Evolutionary conservation across 2,113 vertebrate genomes (phyloP), one percentile per base, ranked within the genome.

Genomic region (Xiphophorus hellerii): DNA sequence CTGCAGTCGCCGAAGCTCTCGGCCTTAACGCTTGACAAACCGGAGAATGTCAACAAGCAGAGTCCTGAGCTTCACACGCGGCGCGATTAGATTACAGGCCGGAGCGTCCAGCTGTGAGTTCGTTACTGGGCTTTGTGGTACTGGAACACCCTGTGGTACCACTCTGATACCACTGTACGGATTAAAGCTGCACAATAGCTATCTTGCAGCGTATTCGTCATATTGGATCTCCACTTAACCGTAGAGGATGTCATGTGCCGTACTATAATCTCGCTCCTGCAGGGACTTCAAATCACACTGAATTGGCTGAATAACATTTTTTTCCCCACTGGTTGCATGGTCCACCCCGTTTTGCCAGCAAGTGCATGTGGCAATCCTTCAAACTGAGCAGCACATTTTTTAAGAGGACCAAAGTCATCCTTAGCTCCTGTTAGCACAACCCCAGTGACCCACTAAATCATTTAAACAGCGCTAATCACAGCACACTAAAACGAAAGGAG

Each of bases 401-500:
- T 67, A 30, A 48, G 69, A 79, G 65, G 73, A 58, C 29, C 67
- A 9, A 62, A 37, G 42, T n/a, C 62, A 17, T 44, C 68, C 68
- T 66, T 42, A 29, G 51, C 51, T 35, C 72, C 33, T 30, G 67
- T 63, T 22, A 64, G 51, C 78, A 76, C 60, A 37, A 67, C 66
- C 76, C 27, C 66, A 64, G 30, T 78, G 78, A 84, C 78, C 81
- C 73, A 84, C 22, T 48, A 72, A 78, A 44, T 64, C 73, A 51
- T 67, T 54, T 64, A 66, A 65, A 84, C 62, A 58, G 58, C 72
- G 13, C 71, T 80, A 80, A 78, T 88, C 63, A 84, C 62, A 58
- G 48, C 35, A 37, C 69, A 22, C 71, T 80, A 80, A 77, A 62
- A 65, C 25, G 28, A 35, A 2, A 33, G 42, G 39, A 5, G 25